Percentiles rank a stretch among this genome's conserved stretches.
Conservation (phyloP, 2,888 invertebrate species). For the Frankliniella fusca region DNA sequence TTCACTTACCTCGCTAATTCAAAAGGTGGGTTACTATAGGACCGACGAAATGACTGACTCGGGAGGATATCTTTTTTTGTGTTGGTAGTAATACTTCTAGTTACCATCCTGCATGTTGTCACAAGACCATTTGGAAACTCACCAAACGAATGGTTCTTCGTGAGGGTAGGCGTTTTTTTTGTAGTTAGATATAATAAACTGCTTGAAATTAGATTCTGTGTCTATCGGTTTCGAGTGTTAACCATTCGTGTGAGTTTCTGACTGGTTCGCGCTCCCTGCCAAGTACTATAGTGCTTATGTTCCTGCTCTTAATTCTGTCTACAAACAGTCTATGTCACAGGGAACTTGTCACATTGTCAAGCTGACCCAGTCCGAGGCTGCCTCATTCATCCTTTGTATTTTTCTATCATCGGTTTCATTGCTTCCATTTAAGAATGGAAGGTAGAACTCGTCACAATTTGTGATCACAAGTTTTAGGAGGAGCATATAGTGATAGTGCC, state of each 20-base stretch:
- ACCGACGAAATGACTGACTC: background rate
- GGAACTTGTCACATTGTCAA: no score
- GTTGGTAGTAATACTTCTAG: slow-evolving; percentile 8
- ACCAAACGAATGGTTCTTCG: background rate
- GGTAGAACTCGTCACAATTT: slow-evolving; percentile 20
- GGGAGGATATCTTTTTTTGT: background rate
- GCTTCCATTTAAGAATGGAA: background rate
- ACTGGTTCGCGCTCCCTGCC: background rate
- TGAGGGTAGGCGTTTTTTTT: background rate
- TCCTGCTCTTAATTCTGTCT: background rate
- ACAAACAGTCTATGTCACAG: background rate
- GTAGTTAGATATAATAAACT: no score
- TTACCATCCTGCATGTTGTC: slow-evolving; percentile 9
- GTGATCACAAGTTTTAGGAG: background rate
- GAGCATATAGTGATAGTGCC: background rate
- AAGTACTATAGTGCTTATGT: background rate
- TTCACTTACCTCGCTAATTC: no score
- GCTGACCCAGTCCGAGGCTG: background rate
- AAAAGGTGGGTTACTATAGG: no score
- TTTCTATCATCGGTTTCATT: slow-evolving; percentile 2
- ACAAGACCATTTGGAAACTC: slow-evolving; percentile 24
- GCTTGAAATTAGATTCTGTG: background rate
- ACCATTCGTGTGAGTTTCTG: slow-evolving; percentile 16
- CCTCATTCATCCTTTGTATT: background rate
- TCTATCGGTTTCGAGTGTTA: background rate